Evolutionary conservation across 2,113 vertebrate genomes (phyloP).

Genomic region (Bos javanicus): DNA sequence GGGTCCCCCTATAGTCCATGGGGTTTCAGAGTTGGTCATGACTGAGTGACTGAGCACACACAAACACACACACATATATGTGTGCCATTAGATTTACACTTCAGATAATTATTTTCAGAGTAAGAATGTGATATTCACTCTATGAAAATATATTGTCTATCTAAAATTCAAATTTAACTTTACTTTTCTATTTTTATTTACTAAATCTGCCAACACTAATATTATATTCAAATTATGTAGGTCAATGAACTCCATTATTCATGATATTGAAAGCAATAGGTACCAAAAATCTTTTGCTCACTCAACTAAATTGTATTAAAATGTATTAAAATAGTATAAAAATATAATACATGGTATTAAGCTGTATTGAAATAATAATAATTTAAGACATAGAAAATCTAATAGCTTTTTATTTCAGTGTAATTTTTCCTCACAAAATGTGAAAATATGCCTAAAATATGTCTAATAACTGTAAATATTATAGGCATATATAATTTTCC

Average conservation of each 20-base stretch:
- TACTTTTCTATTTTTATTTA: background rate
- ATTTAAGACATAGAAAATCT: background rate
- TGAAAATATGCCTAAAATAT: background rate
- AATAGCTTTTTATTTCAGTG: background rate
- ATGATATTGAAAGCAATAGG: background rate
- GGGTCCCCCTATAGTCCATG: background rate
- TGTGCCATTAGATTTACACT: background rate
- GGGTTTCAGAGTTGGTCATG: background rate
- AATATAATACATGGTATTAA: background rate
- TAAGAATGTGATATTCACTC: background rate
- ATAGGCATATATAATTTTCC: background rate
- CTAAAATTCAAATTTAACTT: background rate
- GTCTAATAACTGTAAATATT: background rate
- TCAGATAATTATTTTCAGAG: background rate
- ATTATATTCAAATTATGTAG: background rate
- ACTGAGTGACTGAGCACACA: background rate
- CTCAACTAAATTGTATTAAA: background rate
- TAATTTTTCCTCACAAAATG: background rate
- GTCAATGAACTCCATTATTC: background rate
- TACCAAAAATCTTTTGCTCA: background rate
- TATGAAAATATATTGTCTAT: background rate
- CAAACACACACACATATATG: background rate
- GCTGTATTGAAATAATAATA: background rate
- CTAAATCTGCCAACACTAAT: background rate
- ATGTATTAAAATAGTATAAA: background rate